Percentiles rank a stretch among this genome's conserved stretches.
phyloP scores from a whole-genome alignment of 2,888 invertebrate species.

The Mylabris sibirica region DNA sequence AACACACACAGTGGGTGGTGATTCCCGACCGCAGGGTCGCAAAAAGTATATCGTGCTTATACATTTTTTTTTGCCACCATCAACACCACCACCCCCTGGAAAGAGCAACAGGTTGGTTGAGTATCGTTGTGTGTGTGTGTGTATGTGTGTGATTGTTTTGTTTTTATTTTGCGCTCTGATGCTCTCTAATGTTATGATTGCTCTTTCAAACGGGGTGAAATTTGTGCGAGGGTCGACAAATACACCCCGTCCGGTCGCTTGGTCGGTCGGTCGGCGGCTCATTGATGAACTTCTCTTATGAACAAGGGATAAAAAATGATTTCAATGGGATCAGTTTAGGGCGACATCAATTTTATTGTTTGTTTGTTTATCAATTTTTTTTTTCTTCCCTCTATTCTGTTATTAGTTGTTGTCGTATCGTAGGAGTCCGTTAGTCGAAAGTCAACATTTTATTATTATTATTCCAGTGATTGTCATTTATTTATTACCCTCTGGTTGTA shows the following conservation, averaged over 20 bases:
- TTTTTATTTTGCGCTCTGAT: conserved; percentile 38
- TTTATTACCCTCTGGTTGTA: not conserved
- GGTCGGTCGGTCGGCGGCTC: no score
- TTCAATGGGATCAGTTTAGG: not conserved
- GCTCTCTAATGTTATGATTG: conserved; percentile 33
- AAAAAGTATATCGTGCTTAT: conserved; percentile 46
- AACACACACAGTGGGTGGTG: conserved; percentile 48
- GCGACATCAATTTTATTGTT: not conserved
- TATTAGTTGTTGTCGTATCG: no score
- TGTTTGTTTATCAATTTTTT: not conserved
- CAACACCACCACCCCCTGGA: not conserved
- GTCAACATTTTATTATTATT: not conserved
- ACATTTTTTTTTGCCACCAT: conserved; percentile 42
- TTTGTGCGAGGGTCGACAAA: conserved; percentile 11
- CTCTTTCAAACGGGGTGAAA: conserved; percentile 12
- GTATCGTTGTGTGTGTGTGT: not conserved
- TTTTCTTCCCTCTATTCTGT: not conserved
- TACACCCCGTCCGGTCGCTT: not conserved
- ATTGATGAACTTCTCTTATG: not conserved
- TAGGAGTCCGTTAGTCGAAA: not conserved
- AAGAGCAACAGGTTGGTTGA: conserved; percentile 46
- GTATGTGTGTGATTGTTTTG: conserved; percentile 32
- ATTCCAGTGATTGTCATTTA: not conserved
- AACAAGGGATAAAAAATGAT: not conserved
- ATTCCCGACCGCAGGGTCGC: conserved; percentile 47